These are phyloP conservation scores for Ceyx margarethae DNA, from an alignment of 2,113 vertebrate species.

Conservation along the genomic window DNA sequence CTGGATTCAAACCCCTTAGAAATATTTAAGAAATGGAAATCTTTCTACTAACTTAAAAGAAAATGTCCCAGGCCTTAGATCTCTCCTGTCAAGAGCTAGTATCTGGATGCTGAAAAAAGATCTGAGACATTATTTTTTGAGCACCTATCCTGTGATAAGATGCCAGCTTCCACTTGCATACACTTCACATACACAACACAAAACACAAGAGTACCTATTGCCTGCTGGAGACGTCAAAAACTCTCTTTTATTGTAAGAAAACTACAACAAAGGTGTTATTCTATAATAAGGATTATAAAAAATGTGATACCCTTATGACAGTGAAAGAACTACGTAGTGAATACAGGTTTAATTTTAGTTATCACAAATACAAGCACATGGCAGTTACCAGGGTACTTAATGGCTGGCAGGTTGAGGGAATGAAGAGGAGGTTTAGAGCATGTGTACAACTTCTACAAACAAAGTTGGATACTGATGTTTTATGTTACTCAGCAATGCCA, in stretches of 20 bases:
- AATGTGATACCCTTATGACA: background rate
- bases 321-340: background rate
- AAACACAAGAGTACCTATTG: background rate
- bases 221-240: background rate
- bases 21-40: background rate
- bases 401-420: background rate
- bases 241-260: background rate
- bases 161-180: background rate
- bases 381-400: background rate
- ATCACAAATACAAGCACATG: background rate
- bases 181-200: background rate
- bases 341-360: background rate
- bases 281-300: background rate
- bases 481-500: background rate
- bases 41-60: background rate
- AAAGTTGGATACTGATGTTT: background rate
- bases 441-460: background rate
- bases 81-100: background rate
- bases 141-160: background rate
- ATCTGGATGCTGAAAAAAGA: background rate
- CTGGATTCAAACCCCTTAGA: background rate
- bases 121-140: background rate
- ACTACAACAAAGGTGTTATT: background rate
- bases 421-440: background rate
- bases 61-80: background rate